A percentile compares a stretch with the other conserved stretches of the same genome.
Conservation (phyloP, 2,113 vertebrate species). For the Dicrurus megarhynchus region DNA sequence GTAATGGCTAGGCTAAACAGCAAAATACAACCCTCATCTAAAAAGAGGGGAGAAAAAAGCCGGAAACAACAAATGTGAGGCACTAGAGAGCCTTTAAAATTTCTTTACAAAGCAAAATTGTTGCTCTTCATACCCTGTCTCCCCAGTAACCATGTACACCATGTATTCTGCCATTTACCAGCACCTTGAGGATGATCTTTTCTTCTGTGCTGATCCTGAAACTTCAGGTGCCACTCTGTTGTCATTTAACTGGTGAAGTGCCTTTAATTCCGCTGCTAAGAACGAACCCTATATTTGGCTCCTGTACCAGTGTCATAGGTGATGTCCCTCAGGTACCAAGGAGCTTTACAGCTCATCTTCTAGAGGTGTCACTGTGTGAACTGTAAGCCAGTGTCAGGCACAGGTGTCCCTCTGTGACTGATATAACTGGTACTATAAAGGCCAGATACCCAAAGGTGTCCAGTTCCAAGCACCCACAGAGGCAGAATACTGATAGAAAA, state of each 20-base stretch:
- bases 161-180: background rate
- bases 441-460: background rate
- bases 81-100: background rate
- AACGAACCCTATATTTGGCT: background rate
- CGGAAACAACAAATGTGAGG: background rate
- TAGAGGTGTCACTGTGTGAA: background rate
- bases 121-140: background rate
- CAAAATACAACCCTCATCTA: background rate
- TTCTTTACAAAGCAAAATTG: background rate
- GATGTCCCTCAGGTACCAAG: background rate
- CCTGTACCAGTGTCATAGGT: background rate
- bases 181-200: background rate
- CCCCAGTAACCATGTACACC: background rate
- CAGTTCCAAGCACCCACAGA: background rate
- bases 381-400: background rate
- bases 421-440: background rate
- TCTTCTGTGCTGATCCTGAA: background rate
- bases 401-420: background rate
- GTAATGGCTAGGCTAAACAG: background rate
- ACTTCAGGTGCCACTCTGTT: background rate
- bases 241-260: background rate
- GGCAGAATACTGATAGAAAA: background rate
- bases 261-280: background rate
- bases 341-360: background rate
- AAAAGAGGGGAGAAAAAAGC: rapidly evolving